phyloP scores from a whole-genome alignment of 2,888 invertebrate species.

The Bombylius discolor region DNA sequence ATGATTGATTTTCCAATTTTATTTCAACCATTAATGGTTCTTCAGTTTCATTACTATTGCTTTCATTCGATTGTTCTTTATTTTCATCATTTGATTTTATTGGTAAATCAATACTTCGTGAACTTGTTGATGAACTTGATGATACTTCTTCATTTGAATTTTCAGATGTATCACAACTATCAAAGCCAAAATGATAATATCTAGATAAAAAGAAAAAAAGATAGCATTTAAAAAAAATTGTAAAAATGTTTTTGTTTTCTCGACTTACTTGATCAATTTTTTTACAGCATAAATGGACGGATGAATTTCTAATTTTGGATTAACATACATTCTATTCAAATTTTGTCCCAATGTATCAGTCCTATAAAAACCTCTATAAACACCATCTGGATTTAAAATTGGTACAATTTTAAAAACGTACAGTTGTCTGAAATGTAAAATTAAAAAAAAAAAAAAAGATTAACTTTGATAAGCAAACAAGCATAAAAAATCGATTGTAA shows the following conservation, averaged over 20 bases:
- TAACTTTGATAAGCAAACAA: neutral
- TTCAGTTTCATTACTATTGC: neutral
- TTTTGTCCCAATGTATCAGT: constrained; percentile 81
- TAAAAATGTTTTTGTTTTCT: neutral
- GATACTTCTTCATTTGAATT: neutral
- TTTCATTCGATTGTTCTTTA: neutral
- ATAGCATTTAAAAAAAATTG: neutral
- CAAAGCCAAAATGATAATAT: constrained; percentile 56
- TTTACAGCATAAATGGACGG: constrained; percentile 79
- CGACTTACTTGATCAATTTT: constrained; percentile 49
- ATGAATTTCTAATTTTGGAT: constrained; percentile 59
- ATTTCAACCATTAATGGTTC: too few relatives aligned
- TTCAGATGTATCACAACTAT: constrained; percentile 29
- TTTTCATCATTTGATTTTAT: neutral
- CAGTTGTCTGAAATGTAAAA: constrained; percentile 32
- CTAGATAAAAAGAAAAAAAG: constrained; percentile 26
- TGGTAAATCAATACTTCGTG: neutral
- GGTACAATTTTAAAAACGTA: constrained; percentile 86
- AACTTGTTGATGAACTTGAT: constrained; percentile 2
- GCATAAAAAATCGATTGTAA: neutral
- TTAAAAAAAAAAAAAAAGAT: neutral
- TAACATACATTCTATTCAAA: constrained; percentile 73
- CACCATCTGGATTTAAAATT: constrained; percentile 85
- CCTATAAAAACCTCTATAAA: constrained; percentile 70
- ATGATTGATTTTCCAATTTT: neutral